Percentiles rank a stretch among this genome's conserved stretches.
phyloP scores from a whole-genome alignment of 1,140 invertebrate species.

The Lepidurus apus region DNA sequence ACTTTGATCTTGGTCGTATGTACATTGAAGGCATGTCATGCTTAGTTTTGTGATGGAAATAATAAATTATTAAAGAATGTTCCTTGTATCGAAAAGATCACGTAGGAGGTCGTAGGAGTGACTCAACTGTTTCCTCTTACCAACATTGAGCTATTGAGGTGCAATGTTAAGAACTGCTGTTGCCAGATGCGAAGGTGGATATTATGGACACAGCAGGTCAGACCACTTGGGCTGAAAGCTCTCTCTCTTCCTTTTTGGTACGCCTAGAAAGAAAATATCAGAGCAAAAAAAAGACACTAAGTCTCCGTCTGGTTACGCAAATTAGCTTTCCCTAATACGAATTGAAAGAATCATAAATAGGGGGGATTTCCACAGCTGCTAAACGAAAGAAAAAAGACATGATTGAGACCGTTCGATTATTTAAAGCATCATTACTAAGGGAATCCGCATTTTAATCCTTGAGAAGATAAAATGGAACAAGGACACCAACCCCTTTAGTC shows the following conservation, averaged over 20 bases:
- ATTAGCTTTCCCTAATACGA: too few species aligned
- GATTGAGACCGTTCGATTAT: not conserved
- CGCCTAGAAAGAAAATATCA: not conserved
- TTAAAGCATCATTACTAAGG: not conserved
- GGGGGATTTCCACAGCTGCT: too few species aligned
- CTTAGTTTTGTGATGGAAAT: not conserved
- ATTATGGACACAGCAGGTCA: constrained; percentile 4
- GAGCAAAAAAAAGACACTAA: not conserved
- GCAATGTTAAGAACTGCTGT: not conserved
- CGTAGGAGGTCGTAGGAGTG: not conserved
- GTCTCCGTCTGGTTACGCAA: not conserved
- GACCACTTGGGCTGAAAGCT: not conserved
- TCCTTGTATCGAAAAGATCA: not conserved
- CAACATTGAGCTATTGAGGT: constrained; percentile 10
- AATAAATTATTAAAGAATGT: not conserved
- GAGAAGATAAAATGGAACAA: not conserved
- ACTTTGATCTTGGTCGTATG: too few species aligned
- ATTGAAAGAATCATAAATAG: too few species aligned
- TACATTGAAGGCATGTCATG: too few species aligned
- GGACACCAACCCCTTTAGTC: not conserved
- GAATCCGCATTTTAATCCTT: not conserved
- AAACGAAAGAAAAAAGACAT: too few species aligned
- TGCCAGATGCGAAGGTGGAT: constrained; percentile 17
- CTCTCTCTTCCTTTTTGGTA: not conserved
- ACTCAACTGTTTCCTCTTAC: constrained; percentile 7